Percentiles rank a stretch among this genome's conserved stretches.
These are phyloP conservation scores for Nerophis lumbriciformis DNA, from an alignment of 2,113 vertebrate genomes.

Conservation along the genomic window DNA sequence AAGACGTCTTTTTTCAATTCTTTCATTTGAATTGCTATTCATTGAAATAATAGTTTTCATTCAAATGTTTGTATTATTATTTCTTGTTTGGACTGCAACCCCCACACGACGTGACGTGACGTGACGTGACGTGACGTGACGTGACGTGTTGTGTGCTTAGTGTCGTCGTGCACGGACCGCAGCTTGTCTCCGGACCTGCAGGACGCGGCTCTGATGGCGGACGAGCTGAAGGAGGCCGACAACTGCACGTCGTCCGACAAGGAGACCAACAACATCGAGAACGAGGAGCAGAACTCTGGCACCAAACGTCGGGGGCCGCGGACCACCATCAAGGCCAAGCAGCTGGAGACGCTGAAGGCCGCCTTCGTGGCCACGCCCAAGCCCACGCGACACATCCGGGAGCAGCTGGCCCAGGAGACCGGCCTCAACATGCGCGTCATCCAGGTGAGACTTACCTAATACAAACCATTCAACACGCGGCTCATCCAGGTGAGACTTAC, in stretches of 20 bases:
- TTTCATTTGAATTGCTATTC: no score
- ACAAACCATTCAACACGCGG: no score
- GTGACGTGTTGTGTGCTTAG: no score
- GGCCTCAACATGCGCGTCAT: slow-evolving; percentile 97
- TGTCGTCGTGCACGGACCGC: slow-evolving; percentile 96
- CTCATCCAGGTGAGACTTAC: no score
- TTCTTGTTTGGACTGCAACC: no score
- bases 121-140: no score
- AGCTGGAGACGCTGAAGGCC: slow-evolving; percentile 95
- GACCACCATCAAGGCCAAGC: slow-evolving; percentile 98
- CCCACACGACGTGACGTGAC: no score
- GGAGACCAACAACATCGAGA: slow-evolving; percentile 93
- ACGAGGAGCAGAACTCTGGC: slow-evolving; percentile 92
- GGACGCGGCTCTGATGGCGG: slow-evolving; percentile 78
- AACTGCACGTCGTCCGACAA: slow-evolving; percentile 97
- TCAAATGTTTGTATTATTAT: no score
- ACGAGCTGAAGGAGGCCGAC: slow-evolving; percentile 95
- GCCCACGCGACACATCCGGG: slow-evolving; percentile 93
- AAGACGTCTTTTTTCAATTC: no score
- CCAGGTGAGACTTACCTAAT: slow-evolving; percentile 79
- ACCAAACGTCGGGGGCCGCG: slow-evolving; percentile 89
- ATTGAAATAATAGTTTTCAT: no score
- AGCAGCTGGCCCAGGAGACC: slow-evolving; percentile 95
- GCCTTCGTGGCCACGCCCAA: slow-evolving; percentile 96
- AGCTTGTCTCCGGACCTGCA: slow-evolving; percentile 95